Conservation (phyloP, 2,113 vertebrate genomes). For the Aphelocoma coerulescens region DNA sequence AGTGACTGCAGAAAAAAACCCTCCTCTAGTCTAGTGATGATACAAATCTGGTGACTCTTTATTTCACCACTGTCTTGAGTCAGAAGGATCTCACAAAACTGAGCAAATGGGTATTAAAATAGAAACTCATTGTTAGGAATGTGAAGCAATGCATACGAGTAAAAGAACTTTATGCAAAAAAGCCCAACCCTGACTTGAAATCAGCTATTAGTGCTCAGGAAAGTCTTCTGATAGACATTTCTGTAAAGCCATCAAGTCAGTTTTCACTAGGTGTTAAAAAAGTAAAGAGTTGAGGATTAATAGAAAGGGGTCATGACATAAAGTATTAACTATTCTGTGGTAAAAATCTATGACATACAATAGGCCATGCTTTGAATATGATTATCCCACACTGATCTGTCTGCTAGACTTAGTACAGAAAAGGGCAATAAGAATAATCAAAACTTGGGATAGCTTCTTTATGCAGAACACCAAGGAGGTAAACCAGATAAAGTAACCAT, state of each 20-base stretch:
- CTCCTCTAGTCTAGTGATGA: background rate
- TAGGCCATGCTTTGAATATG: background rate
- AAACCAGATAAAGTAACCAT: background rate
- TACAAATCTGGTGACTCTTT: background rate
- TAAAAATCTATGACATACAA: background rate
- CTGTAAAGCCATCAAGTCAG: background rate
- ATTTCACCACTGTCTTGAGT: background rate
- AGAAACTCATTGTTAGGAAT: background rate
- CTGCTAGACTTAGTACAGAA: background rate
- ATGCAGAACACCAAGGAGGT: background rate
- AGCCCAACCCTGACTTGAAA: background rate
- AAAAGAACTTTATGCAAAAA: background rate
- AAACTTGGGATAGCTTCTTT: background rate
- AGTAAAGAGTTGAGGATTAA: background rate
- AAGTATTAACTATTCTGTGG: background rate
- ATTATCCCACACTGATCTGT: background rate
- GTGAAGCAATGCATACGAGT: background rate
- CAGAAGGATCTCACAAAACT: background rate
- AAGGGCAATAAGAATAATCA: background rate
- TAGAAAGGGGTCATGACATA: background rate
- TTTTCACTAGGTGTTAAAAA: constrained; percentile 9
- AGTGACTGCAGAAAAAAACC: background rate
- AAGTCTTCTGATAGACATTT: background rate
- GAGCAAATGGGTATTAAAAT: background rate
- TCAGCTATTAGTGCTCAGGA: background rate